Percentiles rank a stretch among this genome's conserved stretches.
These are phyloP conservation scores for Folsomia manolachei DNA, from an alignment of 2,888 invertebrate genomes.

Conservation along the genomic window DNA sequence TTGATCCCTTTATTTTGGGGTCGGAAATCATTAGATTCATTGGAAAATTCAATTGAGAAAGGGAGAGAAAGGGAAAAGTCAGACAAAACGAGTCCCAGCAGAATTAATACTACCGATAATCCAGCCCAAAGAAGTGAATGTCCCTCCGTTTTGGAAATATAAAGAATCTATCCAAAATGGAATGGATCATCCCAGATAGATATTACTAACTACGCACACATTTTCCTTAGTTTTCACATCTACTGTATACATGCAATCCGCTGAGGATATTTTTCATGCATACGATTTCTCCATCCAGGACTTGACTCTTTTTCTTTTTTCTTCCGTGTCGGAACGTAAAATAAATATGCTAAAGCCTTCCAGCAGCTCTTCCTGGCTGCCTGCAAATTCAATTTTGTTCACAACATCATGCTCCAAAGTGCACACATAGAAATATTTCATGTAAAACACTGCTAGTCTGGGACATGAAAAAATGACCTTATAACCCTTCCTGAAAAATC, in stretches of 20 bases:
- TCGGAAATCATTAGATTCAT: constrained; percentile 51
- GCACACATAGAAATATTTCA: constrained; percentile 49
- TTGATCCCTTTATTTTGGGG: constrained; percentile 51
- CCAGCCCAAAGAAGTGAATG: constrained; percentile 29
- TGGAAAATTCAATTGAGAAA: constrained; percentile 51
- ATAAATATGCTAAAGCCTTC: constrained; percentile 50
- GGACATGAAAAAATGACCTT: constrained; percentile 46
- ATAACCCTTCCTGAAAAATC: constrained; percentile 16
- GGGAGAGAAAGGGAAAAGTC: constrained; percentile 43
- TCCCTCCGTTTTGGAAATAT: constrained; percentile 19
- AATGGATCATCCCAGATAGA: too few species aligned
- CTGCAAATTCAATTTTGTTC: constrained; percentile 51
- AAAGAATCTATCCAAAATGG: too few species aligned
- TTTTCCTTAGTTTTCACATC: too few species aligned
- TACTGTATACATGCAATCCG: constrained; percentile 46
- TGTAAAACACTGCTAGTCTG: constrained; percentile 43
- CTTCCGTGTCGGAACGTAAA: constrained; percentile 29
- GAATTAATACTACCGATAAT: constrained; percentile 50
- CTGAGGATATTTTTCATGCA: constrained; percentile 51
- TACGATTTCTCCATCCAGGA: constrained; percentile 50
- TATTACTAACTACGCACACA: too few species aligned
- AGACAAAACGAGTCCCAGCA: constrained; percentile 49
- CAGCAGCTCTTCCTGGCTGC: constrained; percentile 32
- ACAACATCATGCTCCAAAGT: constrained; percentile 45
- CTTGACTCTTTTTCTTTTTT: constrained; percentile 27